Conservation (phyloP, 2,113 vertebrate genomes). For the Eptatretus burgeri region DNA sequence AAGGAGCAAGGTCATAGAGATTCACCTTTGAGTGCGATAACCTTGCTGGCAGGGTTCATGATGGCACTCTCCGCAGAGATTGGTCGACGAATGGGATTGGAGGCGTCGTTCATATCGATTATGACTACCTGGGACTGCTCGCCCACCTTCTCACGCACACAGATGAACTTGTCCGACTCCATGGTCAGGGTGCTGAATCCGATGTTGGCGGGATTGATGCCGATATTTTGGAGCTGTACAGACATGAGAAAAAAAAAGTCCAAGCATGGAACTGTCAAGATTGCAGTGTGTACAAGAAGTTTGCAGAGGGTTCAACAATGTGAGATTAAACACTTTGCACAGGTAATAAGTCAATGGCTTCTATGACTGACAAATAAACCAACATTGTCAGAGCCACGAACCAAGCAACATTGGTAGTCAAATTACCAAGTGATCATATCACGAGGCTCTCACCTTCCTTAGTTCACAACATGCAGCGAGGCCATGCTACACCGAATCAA, state of each 20-base stretch:
- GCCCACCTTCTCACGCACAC: slow-evolving; percentile 54
- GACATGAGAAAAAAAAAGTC: neutral
- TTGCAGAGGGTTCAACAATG: no score
- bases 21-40: slow-evolving; percentile 62
- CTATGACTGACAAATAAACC: no score
- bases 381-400: no score
- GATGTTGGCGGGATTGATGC: slow-evolving; percentile 50
- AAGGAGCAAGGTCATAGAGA: neutral
- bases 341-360: no score
- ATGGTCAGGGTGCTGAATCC: slow-evolving; percentile 72
- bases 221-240: slow-evolving; percentile 49
- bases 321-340: no score
- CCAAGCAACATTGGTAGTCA: no score
- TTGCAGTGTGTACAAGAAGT: no score
- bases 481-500: no score
- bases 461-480: no score
- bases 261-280: neutral
- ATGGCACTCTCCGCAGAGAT: slow-evolving; percentile 68
- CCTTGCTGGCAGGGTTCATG: slow-evolving; percentile 64
- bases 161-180: slow-evolving; percentile 76
- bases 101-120: slow-evolving; percentile 42
- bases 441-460: no score
- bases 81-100: slow-evolving; percentile 38
- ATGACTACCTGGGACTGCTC: slow-evolving; percentile 63
- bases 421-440: no score